phyloP scores from a whole-genome alignment of 2,113 vertebrate genomes.

The Anser cygnoides region DNA sequence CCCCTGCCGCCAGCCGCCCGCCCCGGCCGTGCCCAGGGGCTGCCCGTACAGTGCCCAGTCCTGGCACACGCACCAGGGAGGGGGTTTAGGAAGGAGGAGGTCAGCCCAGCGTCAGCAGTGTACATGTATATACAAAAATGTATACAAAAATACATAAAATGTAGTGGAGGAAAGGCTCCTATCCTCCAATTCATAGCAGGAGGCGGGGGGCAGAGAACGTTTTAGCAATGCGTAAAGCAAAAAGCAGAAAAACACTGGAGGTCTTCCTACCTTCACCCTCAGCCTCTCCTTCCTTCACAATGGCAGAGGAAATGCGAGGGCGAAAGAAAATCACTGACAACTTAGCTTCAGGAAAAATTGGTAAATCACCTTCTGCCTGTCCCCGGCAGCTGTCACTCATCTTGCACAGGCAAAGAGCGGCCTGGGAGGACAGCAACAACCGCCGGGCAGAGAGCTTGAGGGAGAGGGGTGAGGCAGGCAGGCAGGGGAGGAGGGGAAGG shows the following conservation, averaged over 20 bases:
- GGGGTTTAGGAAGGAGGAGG: too few relatives aligned
- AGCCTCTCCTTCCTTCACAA: not conserved
- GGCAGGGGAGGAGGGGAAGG: not conserved
- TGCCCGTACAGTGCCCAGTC: not conserved
- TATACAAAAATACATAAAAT: not conserved
- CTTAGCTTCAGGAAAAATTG: not conserved
- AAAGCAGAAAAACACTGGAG: not conserved
- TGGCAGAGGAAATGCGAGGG: not conserved
- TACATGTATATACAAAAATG: rapidly evolving
- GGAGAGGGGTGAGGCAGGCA: not conserved
- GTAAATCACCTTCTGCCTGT: not conserved
- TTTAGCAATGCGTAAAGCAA: not conserved
- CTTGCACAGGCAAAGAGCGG: not conserved
- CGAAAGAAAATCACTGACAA: not conserved
- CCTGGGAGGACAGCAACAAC: not conserved
- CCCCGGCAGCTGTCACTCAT: not conserved
- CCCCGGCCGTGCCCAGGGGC: not conserved
- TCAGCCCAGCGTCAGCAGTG: not conserved
- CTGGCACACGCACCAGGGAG: rapidly evolving
- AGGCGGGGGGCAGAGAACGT: not conserved
- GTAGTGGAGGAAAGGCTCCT: not conserved
- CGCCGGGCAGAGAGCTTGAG: rapidly evolving
- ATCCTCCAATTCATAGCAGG: not conserved
- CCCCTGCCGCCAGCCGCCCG: too few relatives aligned
- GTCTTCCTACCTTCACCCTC: not conserved